Conservation (phyloP, 1,140 invertebrate species). For the Oreohelix idahoensis region DNA sequence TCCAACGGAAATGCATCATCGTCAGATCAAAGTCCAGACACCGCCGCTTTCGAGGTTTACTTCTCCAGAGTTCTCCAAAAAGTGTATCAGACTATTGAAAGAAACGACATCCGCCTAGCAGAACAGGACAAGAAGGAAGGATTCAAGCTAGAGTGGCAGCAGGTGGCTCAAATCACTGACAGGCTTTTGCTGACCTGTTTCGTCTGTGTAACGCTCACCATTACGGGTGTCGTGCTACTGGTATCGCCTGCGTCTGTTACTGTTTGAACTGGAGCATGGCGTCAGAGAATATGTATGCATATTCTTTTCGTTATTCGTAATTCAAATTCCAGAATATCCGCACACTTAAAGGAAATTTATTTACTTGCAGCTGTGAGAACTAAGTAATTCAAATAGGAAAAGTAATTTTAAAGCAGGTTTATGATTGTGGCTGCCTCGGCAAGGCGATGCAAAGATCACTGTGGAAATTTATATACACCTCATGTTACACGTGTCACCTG, state of each 20-base stretch:
- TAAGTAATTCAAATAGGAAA: too few relatives aligned
- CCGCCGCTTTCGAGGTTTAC: constrained; percentile 74
- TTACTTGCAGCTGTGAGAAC: too few relatives aligned
- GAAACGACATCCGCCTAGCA: constrained; percentile 79
- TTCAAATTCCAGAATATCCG: not conserved
- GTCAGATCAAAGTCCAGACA: constrained; percentile 35
- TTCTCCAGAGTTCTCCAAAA: constrained; percentile 79
- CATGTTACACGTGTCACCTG: too few relatives aligned
- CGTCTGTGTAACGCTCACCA: constrained; percentile 47
- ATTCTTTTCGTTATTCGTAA: not conserved
- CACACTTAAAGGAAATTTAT: not conserved
- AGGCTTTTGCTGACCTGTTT: constrained; percentile 80
- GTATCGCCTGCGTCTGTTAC: constrained; percentile 39
- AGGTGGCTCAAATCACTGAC: constrained; percentile 82
- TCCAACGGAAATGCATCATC: constrained; percentile 22
- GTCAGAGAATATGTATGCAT: not conserved
- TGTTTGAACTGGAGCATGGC: not conserved
- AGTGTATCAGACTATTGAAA: constrained; percentile 82
- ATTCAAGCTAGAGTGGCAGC: constrained; percentile 84
- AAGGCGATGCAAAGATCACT: too few relatives aligned
- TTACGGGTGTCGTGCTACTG: constrained; percentile 49
- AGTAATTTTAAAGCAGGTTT: too few relatives aligned
- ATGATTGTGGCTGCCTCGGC: too few relatives aligned
- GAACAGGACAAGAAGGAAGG: constrained; percentile 81
- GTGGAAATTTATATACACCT: too few relatives aligned